Conservation (phyloP, 2,888 invertebrate genomes). For the Chalcosyrphus nemorum region DNA sequence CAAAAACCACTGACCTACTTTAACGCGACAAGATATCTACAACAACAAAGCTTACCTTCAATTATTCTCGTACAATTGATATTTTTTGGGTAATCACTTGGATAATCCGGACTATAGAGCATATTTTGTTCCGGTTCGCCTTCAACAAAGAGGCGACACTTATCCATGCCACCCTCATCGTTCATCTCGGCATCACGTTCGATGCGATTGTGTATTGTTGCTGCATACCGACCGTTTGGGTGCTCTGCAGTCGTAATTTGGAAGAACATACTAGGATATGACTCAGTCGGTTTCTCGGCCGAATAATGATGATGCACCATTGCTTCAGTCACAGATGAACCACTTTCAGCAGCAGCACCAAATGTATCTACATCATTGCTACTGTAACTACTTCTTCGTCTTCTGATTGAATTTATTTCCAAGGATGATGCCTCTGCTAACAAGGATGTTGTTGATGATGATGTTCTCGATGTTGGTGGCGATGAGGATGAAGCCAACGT, state of each 20-base stretch:
- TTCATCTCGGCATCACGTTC: slow-evolving; percentile 74
- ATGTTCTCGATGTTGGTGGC: slow-evolving; percentile 42
- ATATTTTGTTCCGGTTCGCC: slow-evolving; percentile 85
- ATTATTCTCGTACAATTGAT: slow-evolving; percentile 87
- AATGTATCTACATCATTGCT: too few relatives aligned
- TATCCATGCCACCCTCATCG: slow-evolving; percentile 76
- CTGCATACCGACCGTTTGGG: slow-evolving; percentile 22
- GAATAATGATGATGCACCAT: slow-evolving; percentile 72
- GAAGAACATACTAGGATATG: slow-evolving; percentile 67
- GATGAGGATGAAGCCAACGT: slow-evolving; percentile 56
- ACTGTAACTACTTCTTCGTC: slow-evolving; percentile 15
- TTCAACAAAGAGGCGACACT: slow-evolving; percentile 84
- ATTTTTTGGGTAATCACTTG: slow-evolving; percentile 86
- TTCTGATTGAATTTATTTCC: slow-evolving; percentile 53
- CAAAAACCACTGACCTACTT: neutral
- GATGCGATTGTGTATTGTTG: slow-evolving; percentile 66
- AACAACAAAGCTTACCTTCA: slow-evolving; percentile 84
- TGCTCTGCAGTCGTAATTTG: slow-evolving; percentile 59
- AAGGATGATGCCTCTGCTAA: slow-evolving; percentile 12
- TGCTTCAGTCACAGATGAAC: slow-evolving; percentile 48
- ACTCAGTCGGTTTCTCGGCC: slow-evolving; percentile 51
- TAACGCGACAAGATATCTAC: neutral
- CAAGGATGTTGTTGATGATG: slow-evolving; percentile 36
- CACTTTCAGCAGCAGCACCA: slow-evolving; percentile 30
- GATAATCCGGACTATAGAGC: slow-evolving; percentile 88